Evolutionary conservation across 1,140 invertebrate genomes (phyloP), one percentile per base, ranked within the genome.

Genomic region (Brachionus plicatilis): DNA sequence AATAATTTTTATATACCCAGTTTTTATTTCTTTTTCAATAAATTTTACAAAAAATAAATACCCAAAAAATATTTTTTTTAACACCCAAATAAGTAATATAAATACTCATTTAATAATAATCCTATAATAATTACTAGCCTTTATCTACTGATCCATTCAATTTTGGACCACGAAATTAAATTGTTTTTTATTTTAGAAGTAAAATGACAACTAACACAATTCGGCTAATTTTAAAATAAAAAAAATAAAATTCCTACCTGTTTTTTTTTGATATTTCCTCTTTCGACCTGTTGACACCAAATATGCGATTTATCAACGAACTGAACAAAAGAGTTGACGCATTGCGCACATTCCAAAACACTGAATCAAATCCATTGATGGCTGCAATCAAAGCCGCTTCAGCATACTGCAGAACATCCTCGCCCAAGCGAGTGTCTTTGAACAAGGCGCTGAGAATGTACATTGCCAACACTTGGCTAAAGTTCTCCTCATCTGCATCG

Each of bases 391-490:
- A 89, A 79, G 93, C 94, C 70, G 92, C 90, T 2, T 92, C 92
- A 17, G 95, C 91, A 89, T 93, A 95, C 9, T 92, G 90, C 60
- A 92, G 91, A 0, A 94, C 92, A 84, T 92, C 88, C 84, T 95
- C 94, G 29, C 93, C 92, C 11, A 97, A 90, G 83, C 93, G 91
- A 37, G 92, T 92, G 88, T 96, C 93, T 76, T 93, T 91, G 86
- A 93, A 95, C 37, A 97, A 88, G 0, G 93, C 93, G 85, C 95
- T 90, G 68, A 97, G 90, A 82, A 97, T 94, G 90, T 97, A 96
- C 84, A 96, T 88, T 6, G 93, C 92, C 90, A 97, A 95, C 53
- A 93, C 93, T 66, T 82, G 60, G 79, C 79, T 82, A 65, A 82
- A 82, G 33, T 82, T 82, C 85, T 80, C 70, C 85, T 85, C 65